Evolutionary conservation across 2,888 invertebrate species (phyloP).

Genomic region (Chloromyia formosa): DNA sequence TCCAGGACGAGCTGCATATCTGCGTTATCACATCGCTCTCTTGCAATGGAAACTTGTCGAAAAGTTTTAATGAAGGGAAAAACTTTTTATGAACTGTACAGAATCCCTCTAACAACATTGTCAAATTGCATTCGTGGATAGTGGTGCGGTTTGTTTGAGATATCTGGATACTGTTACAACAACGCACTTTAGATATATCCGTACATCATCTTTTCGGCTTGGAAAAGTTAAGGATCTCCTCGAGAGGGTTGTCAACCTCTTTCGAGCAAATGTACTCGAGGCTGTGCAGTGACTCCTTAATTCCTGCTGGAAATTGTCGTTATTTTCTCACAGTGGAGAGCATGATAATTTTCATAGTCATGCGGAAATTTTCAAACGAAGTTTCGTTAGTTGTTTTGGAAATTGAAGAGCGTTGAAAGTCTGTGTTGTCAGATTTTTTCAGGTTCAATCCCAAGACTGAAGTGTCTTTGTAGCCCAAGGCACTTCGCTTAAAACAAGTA

Average conservation of each 20-base stretch:
- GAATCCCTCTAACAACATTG: neutral
- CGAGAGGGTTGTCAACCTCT: neutral
- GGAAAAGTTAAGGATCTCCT: neutral
- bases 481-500: no score
- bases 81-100: conserved; percentile 12
- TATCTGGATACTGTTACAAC: neutral
- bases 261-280: neutral
- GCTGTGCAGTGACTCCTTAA: neutral
- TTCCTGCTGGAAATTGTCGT: neutral
- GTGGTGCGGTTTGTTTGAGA: neutral
- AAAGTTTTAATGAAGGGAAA: neutral
- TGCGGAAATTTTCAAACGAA: neutral
- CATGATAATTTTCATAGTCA: neutral
- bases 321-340: neutral
- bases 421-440: no score
- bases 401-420: neutral
- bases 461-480: no score
- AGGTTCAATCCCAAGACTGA: no score
- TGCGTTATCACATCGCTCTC: neutral
- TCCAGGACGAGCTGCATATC: neutral
- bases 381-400: neutral
- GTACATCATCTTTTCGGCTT: neutral
- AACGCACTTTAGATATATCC: neutral
- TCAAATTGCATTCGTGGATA: neutral
- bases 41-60: neutral